Evolutionary conservation across 2,113 vertebrate genomes (phyloP), one percentile per base, ranked within the genome.

Genomic region (Psettodes erumei): DNA sequence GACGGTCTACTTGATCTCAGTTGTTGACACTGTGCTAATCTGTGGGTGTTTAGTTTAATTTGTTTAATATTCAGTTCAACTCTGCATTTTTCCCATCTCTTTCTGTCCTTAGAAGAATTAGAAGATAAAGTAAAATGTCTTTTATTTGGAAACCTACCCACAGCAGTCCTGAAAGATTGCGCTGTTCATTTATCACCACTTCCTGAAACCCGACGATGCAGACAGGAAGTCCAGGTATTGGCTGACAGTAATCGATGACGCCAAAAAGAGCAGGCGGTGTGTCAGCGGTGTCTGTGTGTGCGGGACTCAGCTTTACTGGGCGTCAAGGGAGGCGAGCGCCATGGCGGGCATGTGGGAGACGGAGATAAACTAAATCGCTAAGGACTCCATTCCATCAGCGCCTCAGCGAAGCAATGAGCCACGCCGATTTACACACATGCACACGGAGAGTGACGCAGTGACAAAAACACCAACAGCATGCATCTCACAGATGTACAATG

Each of bases 161-260:
- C 76, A 30, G 79, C 69, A 76, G 68, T 77, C 48, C 37, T 68
- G 64, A 23, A 67, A 68, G 28, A 71, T 55, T 5, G 63, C 1
- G 32, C 63, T 33, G 2, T 66, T 85, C 72, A 71, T 81, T 79
- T 77, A 71, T 86, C 84, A 88, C 84, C 60, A 77, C 78, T 77
- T 88, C 77, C 77, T 86, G 79, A 79, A 88, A 82, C 63, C 76
- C 67, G 81, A 91, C 81, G 80, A 87, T 82, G 75, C 77, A 80
- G 62, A 86, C 75, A 79, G 64, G 27, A 79, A 80, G 82, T 75
- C 23, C 72, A 85, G 75, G 66, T 80, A 88, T 77, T 83, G 80
- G 87, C 72, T 77, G 77, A 75, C 55, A 40, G 63, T 67, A 88
- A 89, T 91, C 88, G 42, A 82, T 83, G 50, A 30, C 45, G 65